Conservation (phyloP, 2,888 invertebrate species). For the Nycteola revayana region DNA sequence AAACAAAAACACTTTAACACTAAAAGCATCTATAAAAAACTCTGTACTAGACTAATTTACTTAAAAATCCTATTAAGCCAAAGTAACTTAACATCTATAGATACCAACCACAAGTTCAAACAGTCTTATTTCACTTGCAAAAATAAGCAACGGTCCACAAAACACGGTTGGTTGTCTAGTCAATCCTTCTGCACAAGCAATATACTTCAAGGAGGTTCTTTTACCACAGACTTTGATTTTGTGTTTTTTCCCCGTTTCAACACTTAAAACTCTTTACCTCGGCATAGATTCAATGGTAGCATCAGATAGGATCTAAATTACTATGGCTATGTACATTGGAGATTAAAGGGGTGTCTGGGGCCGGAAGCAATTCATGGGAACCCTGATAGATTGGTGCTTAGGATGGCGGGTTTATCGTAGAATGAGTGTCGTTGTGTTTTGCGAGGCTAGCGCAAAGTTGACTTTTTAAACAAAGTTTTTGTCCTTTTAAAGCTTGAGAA, state of each 20-base stretch:
- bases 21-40: too few species aligned
- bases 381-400: slow-evolving; percentile 23
- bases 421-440: too few species aligned
- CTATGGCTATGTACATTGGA: slow-evolving; percentile 69
- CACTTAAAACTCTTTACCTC: slow-evolving; percentile 57
- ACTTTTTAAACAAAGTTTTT: too few species aligned
- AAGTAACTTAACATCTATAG: too few species aligned
- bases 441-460: too few species aligned
- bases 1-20: too few species aligned
- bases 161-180: slow-evolving; percentile 14
- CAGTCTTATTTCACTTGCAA: too few species aligned
- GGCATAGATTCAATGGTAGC: slow-evolving; percentile 62
- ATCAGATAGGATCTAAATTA: slow-evolving; percentile 76
- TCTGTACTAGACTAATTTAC: too few species aligned
- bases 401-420: background rate
- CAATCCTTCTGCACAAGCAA: slow-evolving; percentile 25
- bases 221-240: slow-evolving; percentile 49
- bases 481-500: too few species aligned
- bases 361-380: slow-evolving; percentile 47
- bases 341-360: slow-evolving; percentile 76
- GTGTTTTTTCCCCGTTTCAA: slow-evolving; percentile 53
- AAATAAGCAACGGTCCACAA: background rate
- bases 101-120: too few species aligned
- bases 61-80: too few species aligned
- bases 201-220: slow-evolving; percentile 41